Evolutionary conservation across 2,113 vertebrate genomes (phyloP).

Genomic region (Equus przewalskii): DNA sequence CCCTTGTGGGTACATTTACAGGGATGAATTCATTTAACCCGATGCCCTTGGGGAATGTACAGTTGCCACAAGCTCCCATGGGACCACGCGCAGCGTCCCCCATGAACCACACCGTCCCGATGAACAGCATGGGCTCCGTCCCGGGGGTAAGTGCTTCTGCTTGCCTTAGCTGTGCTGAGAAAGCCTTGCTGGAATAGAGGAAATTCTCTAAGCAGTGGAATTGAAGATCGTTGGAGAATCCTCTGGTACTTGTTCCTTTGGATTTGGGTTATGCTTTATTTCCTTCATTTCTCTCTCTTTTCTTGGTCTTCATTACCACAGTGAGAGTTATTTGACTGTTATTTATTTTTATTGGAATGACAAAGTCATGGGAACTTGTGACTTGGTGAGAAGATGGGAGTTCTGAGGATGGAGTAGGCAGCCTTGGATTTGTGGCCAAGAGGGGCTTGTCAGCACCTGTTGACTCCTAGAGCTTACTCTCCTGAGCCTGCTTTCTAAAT

Average conservation of each 20-base stretch:
- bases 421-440: neutral
- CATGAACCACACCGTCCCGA: constrained; percentile 96
- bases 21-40: constrained; percentile 97
- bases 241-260: neutral
- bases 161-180: neutral
- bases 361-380: neutral
- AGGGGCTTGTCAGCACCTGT: neutral
- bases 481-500: neutral
- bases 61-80: constrained; percentile 94
- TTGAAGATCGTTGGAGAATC: neutral
- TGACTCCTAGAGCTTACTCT: neutral
- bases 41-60: constrained; percentile 96
- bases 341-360: constrained; percentile 33
- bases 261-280: constrained; percentile 1
- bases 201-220: neutral
- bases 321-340: neutral
- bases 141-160: constrained; percentile 90
- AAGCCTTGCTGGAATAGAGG: neutral
- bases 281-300: neutral
- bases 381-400: neutral
- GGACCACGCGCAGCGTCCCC: constrained; percentile 95
- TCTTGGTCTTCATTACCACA: neutral
- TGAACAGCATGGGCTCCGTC: constrained; percentile 95
- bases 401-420: neutral
- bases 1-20: constrained; percentile 88